Percentiles rank a stretch among this genome's conserved stretches.
phyloP scores from a whole-genome alignment of 2,888 invertebrate genomes.

The Ligdia adustata region DNA sequence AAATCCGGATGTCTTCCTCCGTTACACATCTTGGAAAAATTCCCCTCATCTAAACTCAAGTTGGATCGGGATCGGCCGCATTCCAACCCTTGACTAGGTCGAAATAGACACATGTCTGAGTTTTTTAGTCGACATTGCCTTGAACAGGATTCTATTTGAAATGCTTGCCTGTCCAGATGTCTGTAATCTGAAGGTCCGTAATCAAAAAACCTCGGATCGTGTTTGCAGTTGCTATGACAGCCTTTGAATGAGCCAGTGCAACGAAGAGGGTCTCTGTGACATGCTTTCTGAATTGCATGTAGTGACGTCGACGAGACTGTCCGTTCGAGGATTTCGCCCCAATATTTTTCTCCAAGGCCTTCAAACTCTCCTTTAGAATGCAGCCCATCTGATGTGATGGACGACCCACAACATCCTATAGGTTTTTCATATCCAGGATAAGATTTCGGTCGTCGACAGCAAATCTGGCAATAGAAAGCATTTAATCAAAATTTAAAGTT shows the following conservation, averaged over 20 bases:
- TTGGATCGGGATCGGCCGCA: constrained; percentile 78
- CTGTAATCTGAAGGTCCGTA: constrained; percentile 73
- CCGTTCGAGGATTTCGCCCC: constrained; percentile 91
- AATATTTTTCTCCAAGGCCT: constrained; percentile 88
- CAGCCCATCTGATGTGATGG: constrained; percentile 75
- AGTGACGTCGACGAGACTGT: constrained; percentile 90
- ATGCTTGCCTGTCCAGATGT: constrained; percentile 73
- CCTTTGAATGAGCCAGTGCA: constrained; percentile 79
- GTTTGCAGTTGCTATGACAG: constrained; percentile 71
- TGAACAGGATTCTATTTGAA: constrained; percentile 78
- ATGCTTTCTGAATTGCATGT: constrained; percentile 86
- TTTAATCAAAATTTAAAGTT: constrained; percentile 6
- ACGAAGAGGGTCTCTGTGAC: constrained; percentile 70
- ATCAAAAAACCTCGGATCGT: constrained; percentile 74
- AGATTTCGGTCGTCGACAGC: constrained; percentile 71
- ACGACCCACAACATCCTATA: constrained; percentile 76
- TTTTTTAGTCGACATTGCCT: constrained; percentile 76
- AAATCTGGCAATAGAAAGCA: constrained; percentile 53
- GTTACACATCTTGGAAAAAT: constrained; percentile 76
- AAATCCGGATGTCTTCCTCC: constrained; percentile 79
- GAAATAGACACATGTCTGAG: constrained; percentile 76
- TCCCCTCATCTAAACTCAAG: constrained; percentile 76
- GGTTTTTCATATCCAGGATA: constrained; percentile 72
- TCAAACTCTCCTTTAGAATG: constrained; percentile 85
- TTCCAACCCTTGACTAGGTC: constrained; percentile 69